A percentile compares a stretch with the other conserved stretches of the same genome.
phyloP scores from a whole-genome alignment of 1,140 invertebrate species.

The Olivierus martensii region DNA sequence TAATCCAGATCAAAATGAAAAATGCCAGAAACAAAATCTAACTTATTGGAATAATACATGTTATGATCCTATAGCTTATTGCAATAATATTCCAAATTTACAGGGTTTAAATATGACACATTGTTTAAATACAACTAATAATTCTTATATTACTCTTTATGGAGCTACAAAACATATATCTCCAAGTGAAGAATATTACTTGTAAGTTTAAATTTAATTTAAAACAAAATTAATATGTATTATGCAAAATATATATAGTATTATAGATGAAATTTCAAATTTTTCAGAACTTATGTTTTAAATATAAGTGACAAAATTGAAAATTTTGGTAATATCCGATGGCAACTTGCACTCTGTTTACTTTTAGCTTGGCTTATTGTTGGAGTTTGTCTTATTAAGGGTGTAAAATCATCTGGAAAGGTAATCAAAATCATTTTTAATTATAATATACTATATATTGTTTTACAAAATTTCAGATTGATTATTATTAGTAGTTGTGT shows the following conservation, averaged over 20 bases:
- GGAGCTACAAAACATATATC: not conserved
- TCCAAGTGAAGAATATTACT: not conserved
- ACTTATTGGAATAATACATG: constrained; percentile 4
- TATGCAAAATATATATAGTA: not conserved
- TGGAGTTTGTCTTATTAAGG: constrained; percentile 30
- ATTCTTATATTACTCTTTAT: not conserved
- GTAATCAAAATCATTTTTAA: no score
- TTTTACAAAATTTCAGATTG: no score
- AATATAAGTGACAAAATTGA: not conserved
- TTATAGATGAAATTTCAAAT: not conserved
- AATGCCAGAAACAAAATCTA: not conserved
- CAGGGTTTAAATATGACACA: not conserved
- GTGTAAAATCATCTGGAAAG: constrained; percentile 34
- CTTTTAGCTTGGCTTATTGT: constrained; percentile 31
- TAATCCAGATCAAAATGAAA: not conserved
- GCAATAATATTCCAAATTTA: not conserved
- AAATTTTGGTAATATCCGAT: constrained; percentile 12
- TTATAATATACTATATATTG: no score
- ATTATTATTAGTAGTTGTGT: no score
- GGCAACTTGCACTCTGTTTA: constrained; percentile 30
- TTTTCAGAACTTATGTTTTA: not conserved
- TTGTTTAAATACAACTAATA: not conserved
- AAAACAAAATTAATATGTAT: no score
- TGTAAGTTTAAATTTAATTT: not conserved
- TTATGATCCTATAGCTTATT: not conserved